These are phyloP conservation scores for Calcarius lapponicus DNA, from an alignment of 2,797 vertebrate genomes.

Conservation along the genomic window DNA sequence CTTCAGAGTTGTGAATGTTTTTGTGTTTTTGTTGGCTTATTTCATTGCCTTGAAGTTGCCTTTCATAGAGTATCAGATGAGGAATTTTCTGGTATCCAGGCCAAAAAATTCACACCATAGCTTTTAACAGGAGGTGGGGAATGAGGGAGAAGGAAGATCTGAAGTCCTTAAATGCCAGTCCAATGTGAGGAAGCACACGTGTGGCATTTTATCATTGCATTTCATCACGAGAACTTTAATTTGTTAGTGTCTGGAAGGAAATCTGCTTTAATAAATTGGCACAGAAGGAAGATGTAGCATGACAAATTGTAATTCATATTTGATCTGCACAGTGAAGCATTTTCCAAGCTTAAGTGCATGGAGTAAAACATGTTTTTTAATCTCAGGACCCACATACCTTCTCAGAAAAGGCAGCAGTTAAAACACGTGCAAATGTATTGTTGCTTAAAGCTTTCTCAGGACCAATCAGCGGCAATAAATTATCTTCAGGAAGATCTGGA, in stretches of 20 bases:
- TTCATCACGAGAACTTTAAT: neutral
- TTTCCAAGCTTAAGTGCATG: neutral
- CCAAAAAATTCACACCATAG: neutral
- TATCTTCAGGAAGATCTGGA: constrained; percentile 35
- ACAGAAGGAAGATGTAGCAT: neutral
- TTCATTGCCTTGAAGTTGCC: constrained; percentile 34
- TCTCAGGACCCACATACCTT: constrained; percentile 27
- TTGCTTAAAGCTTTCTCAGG: constrained; percentile 70
- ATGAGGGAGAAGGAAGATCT: neutral
- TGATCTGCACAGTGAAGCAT: neutral
- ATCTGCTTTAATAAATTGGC: neutral
- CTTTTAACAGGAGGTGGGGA: constrained; percentile 39
- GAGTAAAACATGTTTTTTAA: neutral
- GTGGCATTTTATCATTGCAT: neutral
- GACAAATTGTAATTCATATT: neutral
- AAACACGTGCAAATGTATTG: constrained; percentile 32
- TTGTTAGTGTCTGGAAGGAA: neutral
- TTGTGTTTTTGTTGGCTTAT: constrained; percentile 8
- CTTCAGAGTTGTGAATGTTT: neutral
- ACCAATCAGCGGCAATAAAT: constrained; percentile 62
- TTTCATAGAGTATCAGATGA: neutral
- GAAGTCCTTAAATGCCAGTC: neutral
- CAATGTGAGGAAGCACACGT: neutral
- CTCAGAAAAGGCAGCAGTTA: constrained; percentile 25
- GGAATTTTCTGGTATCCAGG: constrained; percentile 30